These are phyloP conservation scores for Caenorhabditis angaria DNA, from an alignment of 2,888 invertebrate genomes.

Conservation along the genomic window DNA sequence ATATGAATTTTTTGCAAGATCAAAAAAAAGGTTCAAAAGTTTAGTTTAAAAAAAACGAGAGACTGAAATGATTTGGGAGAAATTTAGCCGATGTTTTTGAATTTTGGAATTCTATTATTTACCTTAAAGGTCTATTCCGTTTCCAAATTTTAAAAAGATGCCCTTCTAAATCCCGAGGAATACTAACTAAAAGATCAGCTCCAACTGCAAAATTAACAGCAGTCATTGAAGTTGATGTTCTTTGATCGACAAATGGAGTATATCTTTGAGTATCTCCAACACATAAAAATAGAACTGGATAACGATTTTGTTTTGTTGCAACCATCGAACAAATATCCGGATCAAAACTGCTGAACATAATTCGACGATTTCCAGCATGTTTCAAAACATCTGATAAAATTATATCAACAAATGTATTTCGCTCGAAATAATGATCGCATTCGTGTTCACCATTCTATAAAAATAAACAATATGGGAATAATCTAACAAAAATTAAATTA, in stretches of 20 bases:
- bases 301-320: slow-evolving; percentile 92
- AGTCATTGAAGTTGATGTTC: slow-evolving; percentile 63
- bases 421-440: slow-evolving; percentile 77
- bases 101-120: too few relatives aligned
- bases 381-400: slow-evolving; percentile 85
- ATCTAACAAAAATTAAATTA: slow-evolving; percentile 13
- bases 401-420: slow-evolving; percentile 90
- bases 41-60: too few relatives aligned
- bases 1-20: too few relatives aligned
- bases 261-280: slow-evolving; percentile 82
- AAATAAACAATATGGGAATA: not conserved
- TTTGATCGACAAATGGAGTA: slow-evolving; percentile 78
- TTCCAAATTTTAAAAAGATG: too few relatives aligned
- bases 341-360: slow-evolving; percentile 93
- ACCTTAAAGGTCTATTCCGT: too few relatives aligned
- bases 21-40: not conserved
- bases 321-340: slow-evolving; percentile 93
- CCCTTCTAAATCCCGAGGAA: not conserved
- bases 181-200: slow-evolving; percentile 55
- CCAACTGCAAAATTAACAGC: slow-evolving; percentile 69
- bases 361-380: slow-evolving; percentile 82
- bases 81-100: slow-evolving; percentile 4
- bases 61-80: slow-evolving; percentile 2
- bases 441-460: slow-evolving; percentile 73
- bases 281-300: slow-evolving; percentile 93